Evolutionary conservation across 1,140 invertebrate species (phyloP).

Genomic region (Hylaeus anthracinus): DNA sequence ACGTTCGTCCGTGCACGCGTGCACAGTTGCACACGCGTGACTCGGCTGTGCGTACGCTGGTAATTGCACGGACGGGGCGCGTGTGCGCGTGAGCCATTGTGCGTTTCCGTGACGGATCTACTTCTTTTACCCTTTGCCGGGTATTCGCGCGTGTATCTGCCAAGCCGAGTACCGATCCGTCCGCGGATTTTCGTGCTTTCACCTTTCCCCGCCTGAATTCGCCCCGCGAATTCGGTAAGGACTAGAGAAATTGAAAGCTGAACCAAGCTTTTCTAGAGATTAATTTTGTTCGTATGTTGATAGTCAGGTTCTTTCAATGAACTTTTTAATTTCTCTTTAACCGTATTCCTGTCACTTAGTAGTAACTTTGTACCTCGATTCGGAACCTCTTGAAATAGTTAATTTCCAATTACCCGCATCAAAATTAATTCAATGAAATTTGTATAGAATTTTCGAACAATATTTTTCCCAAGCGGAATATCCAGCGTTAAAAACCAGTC

Average conservation of each 20-base stretch:
- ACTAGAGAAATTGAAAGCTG: background rate
- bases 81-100: conserved; percentile 59
- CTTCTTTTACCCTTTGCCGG: conserved; percentile 59
- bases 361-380: background rate
- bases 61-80: conserved; percentile 52
- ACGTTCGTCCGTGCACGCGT: conserved; percentile 32
- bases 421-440: no score
- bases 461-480: no score
- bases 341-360: no score
- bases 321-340: no score
- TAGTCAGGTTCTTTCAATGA: no score
- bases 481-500: conserved; percentile 15
- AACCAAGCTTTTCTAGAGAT: no score
- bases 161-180: conserved; percentile 20
- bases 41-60: conserved; percentile 28
- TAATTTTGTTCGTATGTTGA: no score
- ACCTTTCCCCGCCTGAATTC: background rate
- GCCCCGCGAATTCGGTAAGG: background rate
- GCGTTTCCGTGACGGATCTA: conserved; percentile 62
- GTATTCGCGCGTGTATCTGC: conserved; percentile 44
- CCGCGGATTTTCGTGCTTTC: background rate
- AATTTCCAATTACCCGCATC: background rate
- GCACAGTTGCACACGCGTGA: conserved; percentile 45
- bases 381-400: background rate
- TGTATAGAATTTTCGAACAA: background rate